Evolutionary conservation across 2,888 invertebrate genomes (phyloP).

Genomic region (Ceratothoa steindachneri): DNA sequence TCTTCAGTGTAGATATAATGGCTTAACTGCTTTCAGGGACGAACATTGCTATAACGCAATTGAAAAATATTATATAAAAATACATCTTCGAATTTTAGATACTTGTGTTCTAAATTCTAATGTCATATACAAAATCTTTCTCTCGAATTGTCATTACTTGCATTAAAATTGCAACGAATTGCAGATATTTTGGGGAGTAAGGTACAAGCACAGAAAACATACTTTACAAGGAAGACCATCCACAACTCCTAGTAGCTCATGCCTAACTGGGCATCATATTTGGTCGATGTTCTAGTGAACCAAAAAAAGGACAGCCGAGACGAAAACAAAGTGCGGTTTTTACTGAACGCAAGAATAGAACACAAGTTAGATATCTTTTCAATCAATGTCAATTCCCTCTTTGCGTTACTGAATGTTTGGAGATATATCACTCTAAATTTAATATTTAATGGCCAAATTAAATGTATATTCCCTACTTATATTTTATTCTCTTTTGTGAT

Average conservation of each 20-base stretch:
- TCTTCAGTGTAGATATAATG: slow-evolving; percentile 11
- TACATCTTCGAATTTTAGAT: slow-evolving; percentile 8
- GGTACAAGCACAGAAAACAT: neutral
- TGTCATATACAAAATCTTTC: neutral
- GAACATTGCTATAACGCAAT: neutral
- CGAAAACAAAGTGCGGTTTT: neutral
- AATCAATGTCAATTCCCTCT: neutral
- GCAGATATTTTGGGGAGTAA: neutral
- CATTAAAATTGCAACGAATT: neutral
- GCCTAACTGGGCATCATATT: slow-evolving; percentile 5
- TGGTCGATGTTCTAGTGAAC: neutral
- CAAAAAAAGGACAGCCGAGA: neutral
- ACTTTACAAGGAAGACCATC: neutral
- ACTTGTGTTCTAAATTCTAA: slow-evolving; percentile 10
- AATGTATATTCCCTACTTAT: neutral
- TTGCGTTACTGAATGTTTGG: neutral
- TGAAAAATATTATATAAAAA: slow-evolving; percentile 16
- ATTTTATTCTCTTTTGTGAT: neutral
- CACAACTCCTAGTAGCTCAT: neutral
- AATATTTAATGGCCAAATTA: neutral
- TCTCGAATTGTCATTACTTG: neutral
- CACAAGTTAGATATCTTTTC: neutral
- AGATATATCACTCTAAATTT: neutral
- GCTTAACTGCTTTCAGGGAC: slow-evolving; percentile 1
- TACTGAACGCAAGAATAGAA: neutral